Evolutionary conservation across 2,888 invertebrate genomes (phyloP), one percentile per base, ranked within the genome.

Genomic region (Ectobius pallidus): DNA sequence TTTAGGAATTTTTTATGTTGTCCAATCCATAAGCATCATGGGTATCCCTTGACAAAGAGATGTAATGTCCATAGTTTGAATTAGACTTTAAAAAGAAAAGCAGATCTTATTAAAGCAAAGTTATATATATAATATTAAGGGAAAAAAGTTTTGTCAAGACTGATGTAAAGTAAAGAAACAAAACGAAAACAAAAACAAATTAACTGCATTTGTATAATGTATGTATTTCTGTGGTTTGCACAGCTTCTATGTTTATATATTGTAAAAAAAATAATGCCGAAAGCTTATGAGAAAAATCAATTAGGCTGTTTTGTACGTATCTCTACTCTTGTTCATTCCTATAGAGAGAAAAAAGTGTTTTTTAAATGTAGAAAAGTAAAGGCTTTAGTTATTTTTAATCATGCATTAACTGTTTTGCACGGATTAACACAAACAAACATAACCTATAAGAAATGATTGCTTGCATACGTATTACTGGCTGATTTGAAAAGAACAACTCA

Each of bases 81-180:
- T 44, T 65, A 65, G 27, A 46, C 44, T 46, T 65, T 46, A 27
- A 65, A 65, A 46, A 55, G 11, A 11, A 34, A 34, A 34, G 30
- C 14, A 61, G 32, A 44, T 46, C 46, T 65, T 27, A 65, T 30
- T 65, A 46, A 65, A 65, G 65, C 27, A 46, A 65, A 65, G 46
- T 46, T 65, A 65, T 65, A 65, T 46, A 65, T 65, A 44, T 65
- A 65, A 65, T 65, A 65, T 46, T 65, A 65, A 65, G 39, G 27
- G 44, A 72, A 75, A 75, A 71, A 71, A 73, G 72, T 77, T 77
- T 75, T 75, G 75, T 76, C 73, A 77, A 77, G 77, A 77, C 77
- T 77, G 77, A 77, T 77, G 77, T 77, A 77, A 76, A 77, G 75
- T 62, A 73, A 74, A 75, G 69, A 75, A 77, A 75, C 73, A 70